phyloP scores from a whole-genome alignment of 2,797 vertebrate species.

The Sebastes alutus region DNA sequence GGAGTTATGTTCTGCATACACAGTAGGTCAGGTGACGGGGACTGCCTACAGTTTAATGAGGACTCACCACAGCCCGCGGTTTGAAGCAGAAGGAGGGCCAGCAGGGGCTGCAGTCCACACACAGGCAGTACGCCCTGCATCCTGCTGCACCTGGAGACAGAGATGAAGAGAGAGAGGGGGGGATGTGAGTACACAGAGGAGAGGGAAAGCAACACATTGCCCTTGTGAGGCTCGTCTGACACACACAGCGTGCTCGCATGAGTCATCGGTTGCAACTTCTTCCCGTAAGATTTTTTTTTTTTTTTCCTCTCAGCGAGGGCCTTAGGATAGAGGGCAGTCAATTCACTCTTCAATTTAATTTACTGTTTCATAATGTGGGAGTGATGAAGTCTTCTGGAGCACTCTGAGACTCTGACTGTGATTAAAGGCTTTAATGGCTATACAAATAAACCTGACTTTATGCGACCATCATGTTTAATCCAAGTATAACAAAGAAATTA shows the following conservation, averaged over 20 bases:
- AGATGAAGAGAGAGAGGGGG: slow-evolving; percentile 34
- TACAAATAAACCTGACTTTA: slow-evolving; percentile 24
- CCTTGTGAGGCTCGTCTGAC: slow-evolving; percentile 20
- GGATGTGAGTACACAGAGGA: slow-evolving; percentile 48
- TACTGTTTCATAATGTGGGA: slow-evolving; percentile 7
- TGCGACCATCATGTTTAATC: slow-evolving; percentile 24
- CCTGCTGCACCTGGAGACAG: slow-evolving; percentile 76
- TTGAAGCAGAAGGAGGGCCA: slow-evolving; percentile 78
- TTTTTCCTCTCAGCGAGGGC: background rate
- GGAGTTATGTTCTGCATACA: background rate
- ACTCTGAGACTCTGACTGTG: slow-evolving; percentile 1
- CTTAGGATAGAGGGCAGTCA: background rate
- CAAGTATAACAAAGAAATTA: slow-evolving; percentile 25
- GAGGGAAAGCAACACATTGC: slow-evolving; percentile 27
- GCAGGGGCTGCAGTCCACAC: slow-evolving; percentile 74
- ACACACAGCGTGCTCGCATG: background rate
- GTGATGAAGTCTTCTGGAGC: slow-evolving; percentile 10
- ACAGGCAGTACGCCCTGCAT: slow-evolving; percentile 67
- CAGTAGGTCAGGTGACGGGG: slow-evolving; percentile 12
- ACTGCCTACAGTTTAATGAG: slow-evolving; percentile 35
- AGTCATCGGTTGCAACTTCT: slow-evolving; percentile 28
- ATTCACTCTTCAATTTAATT: slow-evolving; percentile 36
- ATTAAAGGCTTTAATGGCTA: slow-evolving; percentile 19
- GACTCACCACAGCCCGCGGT: slow-evolving; percentile 77
- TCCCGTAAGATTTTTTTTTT: background rate